Base-by-base conservation (phyloP, 2,888 invertebrate species). In the Pantelozetes paolii region DNA sequence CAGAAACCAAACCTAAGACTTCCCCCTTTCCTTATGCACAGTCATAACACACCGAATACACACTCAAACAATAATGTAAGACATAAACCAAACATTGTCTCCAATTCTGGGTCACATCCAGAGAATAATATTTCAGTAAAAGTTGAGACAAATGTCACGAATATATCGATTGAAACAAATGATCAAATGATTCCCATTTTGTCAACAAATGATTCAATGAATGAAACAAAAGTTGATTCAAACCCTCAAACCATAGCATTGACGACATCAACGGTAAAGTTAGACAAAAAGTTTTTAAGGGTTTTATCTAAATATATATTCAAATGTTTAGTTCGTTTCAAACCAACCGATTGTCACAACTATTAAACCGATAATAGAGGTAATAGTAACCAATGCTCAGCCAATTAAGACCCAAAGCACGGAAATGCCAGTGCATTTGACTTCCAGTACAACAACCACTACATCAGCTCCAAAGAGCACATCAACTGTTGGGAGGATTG, bases 21-120 rank as follows among this genome's bases (percentile, higher is more conserved):
- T 20, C 67, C 67, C 2, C 67, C 67, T 13, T 67, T 67, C 67
- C 67, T 67, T 23, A 20, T 67, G 2, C 62, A 30, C 20, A 54
- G 20, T 9, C 54, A 54, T 18, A 62, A 11, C 11, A 11, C 18
- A 13, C 57, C 57, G 5, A 57, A 36, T 6, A 23, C 42, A 20
- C 36, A 36, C 23, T 67, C 42, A n/a, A 3, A 3, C 26, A 2
- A 11, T 8, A 3, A 36, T 40, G 40, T 20, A n/a, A 8, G 67
- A 36, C 67, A 67, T 9, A 67, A 42, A n/a, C 67, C 67, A 1
- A 62, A 36, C 36, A 9, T 11, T 28, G 6, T n/a, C 28, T 26
- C n/a, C 62, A 62, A 5, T n/a, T 28, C 18, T 15, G 20, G 18
- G 50, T 50, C 23, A 23, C 67, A 67, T 40, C 9, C 67, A 2